phyloP scores from a whole-genome alignment of 2,113 vertebrate genomes.

The Stigmatopora nigra region DNA sequence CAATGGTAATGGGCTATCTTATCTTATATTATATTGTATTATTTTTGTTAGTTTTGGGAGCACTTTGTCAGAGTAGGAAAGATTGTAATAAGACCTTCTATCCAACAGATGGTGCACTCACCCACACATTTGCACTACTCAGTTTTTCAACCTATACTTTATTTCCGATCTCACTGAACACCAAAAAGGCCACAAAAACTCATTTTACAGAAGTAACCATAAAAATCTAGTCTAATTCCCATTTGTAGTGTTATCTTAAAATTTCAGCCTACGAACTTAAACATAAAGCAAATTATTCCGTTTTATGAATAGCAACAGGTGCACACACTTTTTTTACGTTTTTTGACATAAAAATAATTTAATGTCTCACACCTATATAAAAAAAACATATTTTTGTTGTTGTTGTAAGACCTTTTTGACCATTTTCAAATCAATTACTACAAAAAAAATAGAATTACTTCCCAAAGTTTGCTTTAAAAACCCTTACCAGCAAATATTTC shows the following conservation, averaged over 20 bases:
- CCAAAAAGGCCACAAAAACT: too few relatives aligned
- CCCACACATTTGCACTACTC: background rate
- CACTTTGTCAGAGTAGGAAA: background rate
- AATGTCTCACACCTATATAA: too few relatives aligned
- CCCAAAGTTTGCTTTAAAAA: background rate
- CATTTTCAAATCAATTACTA: background rate
- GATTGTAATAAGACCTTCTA: background rate
- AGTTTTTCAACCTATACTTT: background rate
- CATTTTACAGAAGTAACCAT: too few relatives aligned
- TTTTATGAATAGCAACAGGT: background rate
- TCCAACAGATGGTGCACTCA: slow-evolving; percentile 37
- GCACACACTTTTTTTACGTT: background rate
- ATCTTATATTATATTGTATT: too few relatives aligned
- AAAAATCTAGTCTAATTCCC: background rate
- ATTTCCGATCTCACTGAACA: background rate
- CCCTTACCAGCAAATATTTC: background rate
- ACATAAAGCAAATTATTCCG: background rate
- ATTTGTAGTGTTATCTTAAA: too few relatives aligned
- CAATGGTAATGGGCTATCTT: too few relatives aligned
- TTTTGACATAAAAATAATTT: too few relatives aligned
- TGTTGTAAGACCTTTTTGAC: background rate
- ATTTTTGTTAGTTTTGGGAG: too few relatives aligned
- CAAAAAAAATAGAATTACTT: background rate
- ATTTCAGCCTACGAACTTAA: background rate
- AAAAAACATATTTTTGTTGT: background rate